Percentiles rank a stretch among this genome's conserved stretches.
Evolutionary conservation across 92 coral and sea anemone genomes (phyloP).

Genomic region (Galaxea fascicularis): DNA sequence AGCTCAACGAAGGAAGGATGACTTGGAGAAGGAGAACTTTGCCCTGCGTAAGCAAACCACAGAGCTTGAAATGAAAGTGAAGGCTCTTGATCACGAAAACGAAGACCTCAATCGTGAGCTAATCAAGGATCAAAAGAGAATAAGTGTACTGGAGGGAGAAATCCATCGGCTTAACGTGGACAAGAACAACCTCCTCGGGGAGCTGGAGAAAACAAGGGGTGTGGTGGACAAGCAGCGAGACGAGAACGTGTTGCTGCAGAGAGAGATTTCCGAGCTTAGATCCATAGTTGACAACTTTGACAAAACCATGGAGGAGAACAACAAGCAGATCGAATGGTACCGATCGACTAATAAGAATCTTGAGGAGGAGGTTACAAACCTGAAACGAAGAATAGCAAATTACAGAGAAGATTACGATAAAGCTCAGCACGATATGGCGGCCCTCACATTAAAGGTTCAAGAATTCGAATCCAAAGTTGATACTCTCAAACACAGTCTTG

Average conservation of each 20-base stretch:
- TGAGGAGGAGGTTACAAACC: constrained; percentile 84
- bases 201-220: constrained; percentile 77
- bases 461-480: constrained; percentile 86
- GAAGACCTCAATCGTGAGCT: constrained; percentile 94
- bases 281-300: constrained; percentile 77
- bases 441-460: constrained; percentile 77
- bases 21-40: constrained; percentile 83
- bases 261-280: constrained; percentile 79
- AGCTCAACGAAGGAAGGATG: constrained; percentile 81
- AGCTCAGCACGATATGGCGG: constrained; percentile 80
- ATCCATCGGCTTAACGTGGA: constrained; percentile 87
- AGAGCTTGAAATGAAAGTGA: constrained; percentile 80
- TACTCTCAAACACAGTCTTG: constrained; percentile 81
- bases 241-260: constrained; percentile 69
- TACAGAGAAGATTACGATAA: constrained; percentile 87
- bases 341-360: constrained; percentile 74
- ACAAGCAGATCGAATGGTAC: constrained; percentile 94
- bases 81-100: constrained; percentile 89
- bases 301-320: constrained; percentile 77
- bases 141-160: constrained; percentile 81
- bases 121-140: constrained; percentile 89
- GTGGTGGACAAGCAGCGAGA: constrained; percentile 86
- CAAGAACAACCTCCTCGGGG: constrained; percentile 75
- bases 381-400: constrained; percentile 78
- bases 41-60: constrained; percentile 76